These are phyloP conservation scores for Lithodes maja DNA, from an alignment of 2,888 invertebrate species.

Conservation along the genomic window DNA sequence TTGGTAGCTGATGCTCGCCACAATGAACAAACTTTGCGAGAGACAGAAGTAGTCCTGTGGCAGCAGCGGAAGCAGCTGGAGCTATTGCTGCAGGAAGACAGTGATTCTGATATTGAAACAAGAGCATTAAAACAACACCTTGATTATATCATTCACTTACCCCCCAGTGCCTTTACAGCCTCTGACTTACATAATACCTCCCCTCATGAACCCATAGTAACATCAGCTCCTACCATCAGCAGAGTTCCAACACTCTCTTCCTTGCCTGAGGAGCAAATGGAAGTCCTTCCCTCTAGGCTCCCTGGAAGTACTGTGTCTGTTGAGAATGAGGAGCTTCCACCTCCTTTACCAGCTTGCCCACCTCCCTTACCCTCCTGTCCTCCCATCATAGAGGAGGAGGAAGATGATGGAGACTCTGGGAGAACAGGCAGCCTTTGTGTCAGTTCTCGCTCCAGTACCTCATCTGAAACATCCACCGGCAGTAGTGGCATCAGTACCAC, in stretches of 20 bases:
- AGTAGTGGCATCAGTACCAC: slow-evolving; percentile 34
- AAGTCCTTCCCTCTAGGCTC: not conserved
- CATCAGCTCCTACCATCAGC: not conserved
- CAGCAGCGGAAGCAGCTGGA: slow-evolving; percentile 66
- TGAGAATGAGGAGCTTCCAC: slow-evolving; percentile 22
- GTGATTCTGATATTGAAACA: slow-evolving; percentile 61
- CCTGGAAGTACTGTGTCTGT: not conserved
- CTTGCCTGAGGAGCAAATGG: not conserved
- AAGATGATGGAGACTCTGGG: slow-evolving; percentile 56
- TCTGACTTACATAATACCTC: not conserved
- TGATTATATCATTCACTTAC: slow-evolving; percentile 69
- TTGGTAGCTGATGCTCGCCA: slow-evolving; percentile 62
- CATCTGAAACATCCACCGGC: slow-evolving; percentile 63
- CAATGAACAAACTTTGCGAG: slow-evolving; percentile 65
- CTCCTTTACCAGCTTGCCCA: slow-evolving; percentile 42
- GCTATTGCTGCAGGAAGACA: slow-evolving; percentile 56
- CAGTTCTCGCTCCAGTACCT: slow-evolving; percentile 68
- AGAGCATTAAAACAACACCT: slow-evolving; percentile 56
- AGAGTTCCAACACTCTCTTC: slow-evolving; percentile 8
- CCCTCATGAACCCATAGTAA: not conserved
- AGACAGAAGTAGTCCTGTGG: slow-evolving; percentile 52
- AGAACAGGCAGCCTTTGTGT: slow-evolving; percentile 60
- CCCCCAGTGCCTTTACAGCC: slow-evolving; percentile 69
- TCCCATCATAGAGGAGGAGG: slow-evolving; percentile 56
- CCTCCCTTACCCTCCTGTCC: slow-evolving; percentile 35